Percentiles rank a stretch among this genome's conserved stretches.
These are phyloP conservation scores for Peromyscus eremicus DNA, from an alignment of 2,797 vertebrate species.

Conservation along the genomic window DNA sequence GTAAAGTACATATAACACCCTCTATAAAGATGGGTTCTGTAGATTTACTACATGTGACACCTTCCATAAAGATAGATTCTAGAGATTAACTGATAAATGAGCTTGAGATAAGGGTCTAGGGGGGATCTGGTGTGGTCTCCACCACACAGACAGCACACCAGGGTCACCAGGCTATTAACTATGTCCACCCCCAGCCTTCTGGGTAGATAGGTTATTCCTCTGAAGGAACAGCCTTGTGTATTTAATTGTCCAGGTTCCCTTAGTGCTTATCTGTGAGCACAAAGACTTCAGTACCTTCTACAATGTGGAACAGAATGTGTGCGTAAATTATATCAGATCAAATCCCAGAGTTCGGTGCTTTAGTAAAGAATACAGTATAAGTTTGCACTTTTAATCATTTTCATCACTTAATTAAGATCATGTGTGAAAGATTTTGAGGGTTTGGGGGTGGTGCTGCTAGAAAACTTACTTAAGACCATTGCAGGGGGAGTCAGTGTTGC, in stretches of 20 bases:
- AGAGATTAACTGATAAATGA: neutral
- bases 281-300: no score
- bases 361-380: neutral
- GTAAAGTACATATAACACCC: neutral
- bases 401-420: neutral
- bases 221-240: neutral
- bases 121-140: neutral
- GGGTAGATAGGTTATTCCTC: neutral
- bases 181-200: neutral
- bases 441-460: neutral
- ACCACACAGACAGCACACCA: neutral
- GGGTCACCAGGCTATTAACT: neutral
- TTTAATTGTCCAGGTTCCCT: neutral
- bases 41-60: neutral
- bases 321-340: slow-evolving; percentile 11
- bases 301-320: no score
- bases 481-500: neutral
- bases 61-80: neutral
- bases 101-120: neutral
- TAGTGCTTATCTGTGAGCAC: neutral
- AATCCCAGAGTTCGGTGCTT: neutral
- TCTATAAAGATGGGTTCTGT: neutral
- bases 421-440: neutral
- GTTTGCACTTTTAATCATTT: neutral
- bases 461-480: neutral